A percentile compares a stretch with the other conserved stretches of the same genome.
Conservation (phyloP, 2,888 invertebrate genomes). For the Drosophila nr. medialis region DNA sequence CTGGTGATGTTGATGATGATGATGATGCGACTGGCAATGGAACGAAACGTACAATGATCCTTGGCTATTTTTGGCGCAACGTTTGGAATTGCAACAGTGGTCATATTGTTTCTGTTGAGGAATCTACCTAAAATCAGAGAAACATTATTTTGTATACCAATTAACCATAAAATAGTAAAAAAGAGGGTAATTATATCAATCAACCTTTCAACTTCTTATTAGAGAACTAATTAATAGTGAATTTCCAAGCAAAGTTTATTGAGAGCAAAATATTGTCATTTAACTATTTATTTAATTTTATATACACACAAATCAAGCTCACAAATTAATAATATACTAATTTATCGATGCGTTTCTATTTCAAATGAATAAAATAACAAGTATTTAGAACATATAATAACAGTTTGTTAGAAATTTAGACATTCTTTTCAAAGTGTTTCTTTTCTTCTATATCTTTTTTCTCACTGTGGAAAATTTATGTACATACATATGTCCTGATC, state of each 20-base stretch:
- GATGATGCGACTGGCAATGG: conserved; percentile 25
- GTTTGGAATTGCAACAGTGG: conserved; percentile 36
- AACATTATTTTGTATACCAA: background rate
- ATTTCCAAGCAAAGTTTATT: background rate
- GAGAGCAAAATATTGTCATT: background rate
- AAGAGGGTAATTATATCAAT: background rate
- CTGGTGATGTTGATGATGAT: conserved; percentile 5
- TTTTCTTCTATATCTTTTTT: background rate
- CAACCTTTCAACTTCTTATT: background rate
- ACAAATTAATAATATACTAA: background rate
- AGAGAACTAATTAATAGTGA: background rate
- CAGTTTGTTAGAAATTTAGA: background rate
- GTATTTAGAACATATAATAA: background rate
- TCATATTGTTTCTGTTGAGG: conserved; percentile 8
- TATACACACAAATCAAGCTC: background rate
- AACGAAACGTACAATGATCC: background rate
- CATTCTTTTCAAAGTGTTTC: background rate
- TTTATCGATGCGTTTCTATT: background rate
- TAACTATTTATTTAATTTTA: background rate
- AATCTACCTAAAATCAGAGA: conserved; percentile 11
- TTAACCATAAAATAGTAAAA: background rate
- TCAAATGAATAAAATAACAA: background rate
- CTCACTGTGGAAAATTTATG: background rate
- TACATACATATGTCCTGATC: background rate
- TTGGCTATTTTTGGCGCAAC: conserved; percentile 9